Percentiles rank a stretch among this genome's conserved stretches.
Evolutionary conservation across 2,888 invertebrate species (phyloP).

Genomic region (Cybosia mesomella): DNA sequence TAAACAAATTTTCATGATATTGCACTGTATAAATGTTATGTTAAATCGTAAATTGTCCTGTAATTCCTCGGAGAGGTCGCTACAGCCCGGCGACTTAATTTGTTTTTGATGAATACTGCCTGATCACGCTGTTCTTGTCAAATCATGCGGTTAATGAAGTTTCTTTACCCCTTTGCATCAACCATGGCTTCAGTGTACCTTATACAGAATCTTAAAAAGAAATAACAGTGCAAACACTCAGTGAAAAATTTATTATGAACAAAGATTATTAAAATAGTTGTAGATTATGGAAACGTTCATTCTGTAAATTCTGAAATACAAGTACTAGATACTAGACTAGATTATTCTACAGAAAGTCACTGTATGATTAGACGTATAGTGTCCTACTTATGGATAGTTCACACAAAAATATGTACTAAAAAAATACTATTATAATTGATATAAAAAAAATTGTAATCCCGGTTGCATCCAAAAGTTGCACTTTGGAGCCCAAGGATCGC

Average conservation of each 20-base stretch:
- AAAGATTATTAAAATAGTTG: neutral
- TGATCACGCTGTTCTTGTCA: constrained; percentile 77
- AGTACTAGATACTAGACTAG: neutral
- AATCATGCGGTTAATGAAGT: constrained; percentile 82
- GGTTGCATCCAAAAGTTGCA: too few relatives aligned
- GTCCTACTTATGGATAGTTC: too few relatives aligned
- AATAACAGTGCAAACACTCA: neutral
- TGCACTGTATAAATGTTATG: constrained; percentile 56
- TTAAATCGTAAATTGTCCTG: constrained; percentile 66
- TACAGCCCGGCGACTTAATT: constrained; percentile 69
- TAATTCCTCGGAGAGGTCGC: constrained; percentile 59
- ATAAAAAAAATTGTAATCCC: too few relatives aligned
- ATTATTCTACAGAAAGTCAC: neutral
- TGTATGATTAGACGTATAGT: neutral
- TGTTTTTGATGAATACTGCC: constrained; percentile 77
- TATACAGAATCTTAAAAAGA: constrained; percentile 9
- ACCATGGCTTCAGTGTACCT: constrained; percentile 28
- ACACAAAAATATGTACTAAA: too few relatives aligned
- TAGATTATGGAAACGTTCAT: neutral
- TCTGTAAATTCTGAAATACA: neutral
- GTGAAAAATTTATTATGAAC: too few relatives aligned
- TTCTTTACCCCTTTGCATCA: constrained; percentile 58
- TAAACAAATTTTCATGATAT: constrained; percentile 57
- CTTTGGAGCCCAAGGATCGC: too few relatives aligned
- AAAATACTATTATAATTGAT: too few relatives aligned